These are phyloP conservation scores for Uromys caudimaculatus DNA, from an alignment of 2,797 vertebrate species.

Conservation along the genomic window DNA sequence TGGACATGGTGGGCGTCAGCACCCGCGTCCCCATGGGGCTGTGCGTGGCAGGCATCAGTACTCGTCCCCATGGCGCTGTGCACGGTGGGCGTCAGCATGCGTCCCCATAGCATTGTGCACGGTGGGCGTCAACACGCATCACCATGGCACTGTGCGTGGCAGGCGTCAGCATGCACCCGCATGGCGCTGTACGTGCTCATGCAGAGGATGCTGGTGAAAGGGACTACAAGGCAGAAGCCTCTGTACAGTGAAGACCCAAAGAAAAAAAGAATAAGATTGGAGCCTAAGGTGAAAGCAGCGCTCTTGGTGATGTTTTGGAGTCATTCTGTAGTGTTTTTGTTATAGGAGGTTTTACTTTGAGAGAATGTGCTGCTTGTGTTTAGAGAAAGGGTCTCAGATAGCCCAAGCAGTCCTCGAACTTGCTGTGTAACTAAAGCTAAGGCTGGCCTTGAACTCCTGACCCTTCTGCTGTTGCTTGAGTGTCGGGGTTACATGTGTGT, in stretches of 20 bases:
- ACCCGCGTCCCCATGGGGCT: fast-evolving
- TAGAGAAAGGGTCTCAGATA: background rate
- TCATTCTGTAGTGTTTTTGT: conserved; percentile 23
- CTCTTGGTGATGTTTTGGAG: conserved; percentile 64
- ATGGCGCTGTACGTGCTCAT: conserved; percentile 11
- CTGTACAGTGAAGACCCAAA: background rate
- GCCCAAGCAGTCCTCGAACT: background rate
- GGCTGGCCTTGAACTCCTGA: background rate
- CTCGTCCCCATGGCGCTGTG: background rate
- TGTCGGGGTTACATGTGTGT: background rate
- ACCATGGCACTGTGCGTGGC: too few species aligned
- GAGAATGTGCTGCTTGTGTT: background rate
- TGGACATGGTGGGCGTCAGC: conserved; percentile 30
- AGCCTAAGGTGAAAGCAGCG: conserved; percentile 51
- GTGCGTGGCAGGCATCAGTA: background rate
- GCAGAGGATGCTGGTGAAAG: background rate
- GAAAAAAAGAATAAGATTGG: conserved; percentile 63
- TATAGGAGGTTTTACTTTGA: conserved; percentile 2
- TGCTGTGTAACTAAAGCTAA: background rate
- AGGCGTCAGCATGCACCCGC: background rate
- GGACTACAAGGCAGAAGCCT: background rate
- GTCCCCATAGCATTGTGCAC: too few species aligned
- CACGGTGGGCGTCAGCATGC: too few species aligned
- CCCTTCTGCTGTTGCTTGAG: background rate
- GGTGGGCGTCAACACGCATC: too few species aligned